phyloP scores from a whole-genome alignment of 2,888 invertebrate genomes.

The Ichneumon xanthorius region DNA sequence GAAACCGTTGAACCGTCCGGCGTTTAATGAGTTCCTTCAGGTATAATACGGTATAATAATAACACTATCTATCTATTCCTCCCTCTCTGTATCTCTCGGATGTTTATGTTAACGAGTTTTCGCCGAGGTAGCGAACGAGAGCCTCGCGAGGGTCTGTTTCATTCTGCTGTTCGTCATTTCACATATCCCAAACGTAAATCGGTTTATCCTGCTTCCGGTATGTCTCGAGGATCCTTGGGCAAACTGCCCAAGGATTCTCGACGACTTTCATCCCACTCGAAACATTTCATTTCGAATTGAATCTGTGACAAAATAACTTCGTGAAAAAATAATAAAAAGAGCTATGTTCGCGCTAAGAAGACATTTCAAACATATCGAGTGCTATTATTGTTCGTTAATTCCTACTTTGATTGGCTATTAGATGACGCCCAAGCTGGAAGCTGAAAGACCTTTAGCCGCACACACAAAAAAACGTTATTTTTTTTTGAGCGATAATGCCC shows the following conservation, averaged over 20 bases:
- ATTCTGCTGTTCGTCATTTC: neutral
- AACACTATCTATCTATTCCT: conserved; percentile 5
- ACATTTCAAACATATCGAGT: neutral
- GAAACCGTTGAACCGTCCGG: conserved; percentile 33
- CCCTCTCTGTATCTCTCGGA: conserved; percentile 2
- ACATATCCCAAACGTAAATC: neutral
- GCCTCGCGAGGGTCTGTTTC: neutral
- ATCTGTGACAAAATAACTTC: neutral
- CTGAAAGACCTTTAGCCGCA: neutral
- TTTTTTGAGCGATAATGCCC: neutral
- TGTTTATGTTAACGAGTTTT: conserved; percentile 54
- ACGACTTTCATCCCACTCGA: neutral
- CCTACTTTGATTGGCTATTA: too few relatives aligned
- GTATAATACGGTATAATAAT: neutral
- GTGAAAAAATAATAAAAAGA: neutral
- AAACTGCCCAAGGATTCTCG: neutral
- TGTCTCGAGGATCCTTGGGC: neutral
- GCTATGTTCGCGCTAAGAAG: neutral
- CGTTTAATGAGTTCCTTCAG: conserved; percentile 51
- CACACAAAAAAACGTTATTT: too few relatives aligned
- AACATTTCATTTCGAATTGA: neutral
- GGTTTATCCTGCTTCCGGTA: neutral
- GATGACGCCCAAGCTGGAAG: too few relatives aligned
- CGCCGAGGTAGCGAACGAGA: conserved; percentile 23
- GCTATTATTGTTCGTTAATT: too few relatives aligned